Evolutionary conservation across 1,140 invertebrate genomes (phyloP), one percentile per base, ranked within the genome.

Genomic region (Palaemon carinicauda): DNA sequence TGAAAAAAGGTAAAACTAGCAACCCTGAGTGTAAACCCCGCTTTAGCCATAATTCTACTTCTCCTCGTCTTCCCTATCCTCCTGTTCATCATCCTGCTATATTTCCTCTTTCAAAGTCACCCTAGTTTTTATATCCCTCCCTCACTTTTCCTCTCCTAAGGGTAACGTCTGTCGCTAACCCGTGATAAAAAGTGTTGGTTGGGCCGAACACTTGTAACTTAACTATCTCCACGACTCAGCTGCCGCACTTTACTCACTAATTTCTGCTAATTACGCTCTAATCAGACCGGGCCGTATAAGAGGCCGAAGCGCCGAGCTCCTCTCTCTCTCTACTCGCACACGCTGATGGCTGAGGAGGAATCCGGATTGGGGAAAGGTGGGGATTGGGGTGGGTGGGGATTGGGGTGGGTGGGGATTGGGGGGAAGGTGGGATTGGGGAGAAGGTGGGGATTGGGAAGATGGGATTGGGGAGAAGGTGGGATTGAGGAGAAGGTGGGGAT

Each of bases 261-360:
- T 82, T 82, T 52, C 80, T 82, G 60, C 80, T 82, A 82, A 82
- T 82, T 82, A 82, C 80, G 50, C 17, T 41, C 69, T 82, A 82
- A 82, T 82, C 80, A 82, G 80, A 52, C 65, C 80, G 29, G 73
- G 73, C 60, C 33, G 41, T 71, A 73, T 24, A 21, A 17, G 60
- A 73, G 80, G 19, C 24, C 33, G 24, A n/a, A n/a, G n/a, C 65
- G 60, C 19, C 41, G 60, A 54, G 50, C 51, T 54, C 51, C 24
- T n/a, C 19, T 7, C 52, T 50, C 50, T 21, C 51, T 54, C 51
- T 50, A 24, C 19, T 7, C 52, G 50, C 50, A 31, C 19, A 24
- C 31, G n/a, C 51, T 54, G 52, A 53, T 27, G 77, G 52, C 17
- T 21, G 53, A 52, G 53, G 24, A 80, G 78, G 78, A 52, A 24